Base-by-base conservation (phyloP, 2,888 invertebrate species). In the Saturnia japonica region DNA sequence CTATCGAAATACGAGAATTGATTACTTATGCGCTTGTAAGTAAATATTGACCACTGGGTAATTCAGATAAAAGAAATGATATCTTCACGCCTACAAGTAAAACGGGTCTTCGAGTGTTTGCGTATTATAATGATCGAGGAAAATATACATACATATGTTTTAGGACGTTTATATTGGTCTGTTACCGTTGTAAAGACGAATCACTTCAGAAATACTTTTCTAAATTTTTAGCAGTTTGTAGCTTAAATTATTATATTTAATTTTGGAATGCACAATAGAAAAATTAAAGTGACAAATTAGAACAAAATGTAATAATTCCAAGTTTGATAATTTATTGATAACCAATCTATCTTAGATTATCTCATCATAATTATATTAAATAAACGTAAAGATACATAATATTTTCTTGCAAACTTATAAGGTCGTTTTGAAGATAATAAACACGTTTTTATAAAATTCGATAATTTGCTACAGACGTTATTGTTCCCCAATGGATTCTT, bases 61-160 rank as follows among this genome's bases (percentile, higher is more conserved):
- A 75, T 76, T 77, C 76, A 75, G 74, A 76, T 79, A 78, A 77
- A 75, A 72, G 75, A 70, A 75, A 47, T 71, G 75, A 75, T 79
- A 74, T 74, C 70, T 74, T 77, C 75, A 78, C 78, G 78, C 75
- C 72, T 72, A 73, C 73, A 72, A 71, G 71, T 74, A 71, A 70
- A 76, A 76, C 74, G 74, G 74, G 74, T 72, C 71, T 70, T 72
- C 72, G 70, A 75, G 72, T 80, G 80, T 81, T 79, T 79, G 76
- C 76, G 73, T 80, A 79, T 80, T 78, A 78, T 75, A 80, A 80
- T 79, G 76, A 77, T 76, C 74, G 73, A 78, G 75, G 78, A 76
- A 76, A 78, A 79, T 79, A 76, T 76, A 77, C 79, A 78, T 78
- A 47, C 34, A 51, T 75, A 77, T 76, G 77, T 72, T 77, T 76